A percentile compares a stretch with the other conserved stretches of the same genome.
Conservation (phyloP, 2,113 vertebrate genomes). For the Mesocricetus auratus region DNA sequence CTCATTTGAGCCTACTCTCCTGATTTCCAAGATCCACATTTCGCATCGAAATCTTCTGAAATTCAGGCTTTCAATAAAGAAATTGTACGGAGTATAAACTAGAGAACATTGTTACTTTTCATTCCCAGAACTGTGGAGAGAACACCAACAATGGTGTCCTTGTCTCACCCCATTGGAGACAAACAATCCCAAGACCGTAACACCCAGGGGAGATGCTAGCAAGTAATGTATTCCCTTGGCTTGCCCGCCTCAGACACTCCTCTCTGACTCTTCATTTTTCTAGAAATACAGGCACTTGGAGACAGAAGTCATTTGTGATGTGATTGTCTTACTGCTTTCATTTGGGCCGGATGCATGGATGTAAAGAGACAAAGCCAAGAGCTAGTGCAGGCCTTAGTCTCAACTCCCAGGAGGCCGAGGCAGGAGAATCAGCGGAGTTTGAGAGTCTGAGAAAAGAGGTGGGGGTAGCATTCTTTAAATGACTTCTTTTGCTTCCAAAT, state of each 20-base stretch:
- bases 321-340: conserved; percentile 47
- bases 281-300: conserved; percentile 44
- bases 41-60: conserved; percentile 56
- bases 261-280: conserved; percentile 55
- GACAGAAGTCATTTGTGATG: not conserved
- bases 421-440: not conserved
- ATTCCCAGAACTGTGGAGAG: conserved; percentile 22
- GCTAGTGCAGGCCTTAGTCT: no score
- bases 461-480: conserved; percentile 30
- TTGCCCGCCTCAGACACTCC: conserved; percentile 56
- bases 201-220: conserved; percentile 64
- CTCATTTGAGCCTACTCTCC: not conserved
- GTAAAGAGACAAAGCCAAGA: not conserved
- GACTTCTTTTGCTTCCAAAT: not conserved
- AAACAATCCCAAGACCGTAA: conserved; percentile 64
- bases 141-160: conserved; percentile 62
- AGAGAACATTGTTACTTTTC: conserved; percentile 59
- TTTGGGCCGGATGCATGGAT: not conserved
- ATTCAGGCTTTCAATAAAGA: conserved; percentile 70
- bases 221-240: conserved; percentile 48
- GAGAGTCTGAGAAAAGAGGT: not conserved
- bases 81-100: conserved; percentile 20
- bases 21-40: conserved; percentile 54
- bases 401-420: not conserved
- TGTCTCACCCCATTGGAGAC: conserved; percentile 58